Evolutionary conservation across 2,888 invertebrate genomes (phyloP).

Genomic region (Drosophila tripunctata): DNA sequence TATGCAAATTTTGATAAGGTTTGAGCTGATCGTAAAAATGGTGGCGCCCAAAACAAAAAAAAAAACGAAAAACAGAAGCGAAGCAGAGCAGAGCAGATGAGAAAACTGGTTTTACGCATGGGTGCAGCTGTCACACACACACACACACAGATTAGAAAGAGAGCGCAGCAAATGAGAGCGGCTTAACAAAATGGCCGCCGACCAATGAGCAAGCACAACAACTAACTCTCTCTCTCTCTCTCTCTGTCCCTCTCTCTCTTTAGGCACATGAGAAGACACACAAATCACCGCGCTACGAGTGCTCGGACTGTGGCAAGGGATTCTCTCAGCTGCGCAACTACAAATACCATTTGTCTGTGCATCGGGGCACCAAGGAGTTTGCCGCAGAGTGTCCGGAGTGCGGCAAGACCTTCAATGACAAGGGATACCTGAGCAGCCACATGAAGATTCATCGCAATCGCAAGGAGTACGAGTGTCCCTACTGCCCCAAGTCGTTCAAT

Average conservation of each 20-base stretch:
- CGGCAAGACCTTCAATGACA: conserved; percentile 93
- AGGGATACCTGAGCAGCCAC: conserved; percentile 93
- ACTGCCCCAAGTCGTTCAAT: conserved; percentile 93
- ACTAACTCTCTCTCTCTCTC: not conserved
- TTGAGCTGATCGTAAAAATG: conserved; percentile 61
- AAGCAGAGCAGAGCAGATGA: conserved; percentile 1
- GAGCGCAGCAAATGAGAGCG: conserved; percentile 36
- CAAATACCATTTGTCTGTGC: conserved; percentile 92
- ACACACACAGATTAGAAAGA: conserved; percentile 44
- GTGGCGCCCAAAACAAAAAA: conserved; percentile 66
- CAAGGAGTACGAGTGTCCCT: conserved; percentile 92
- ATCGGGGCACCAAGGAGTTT: conserved; percentile 92
- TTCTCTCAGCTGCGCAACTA: conserved; percentile 93
- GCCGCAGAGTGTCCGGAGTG: conserved; percentile 89
- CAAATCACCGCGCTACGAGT: conserved; percentile 86
- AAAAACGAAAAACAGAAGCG: conserved; percentile 62
- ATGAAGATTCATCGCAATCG: conserved; percentile 93
- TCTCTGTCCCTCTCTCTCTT: conserved; percentile 21
- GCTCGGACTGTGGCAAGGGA: conserved; percentile 91
- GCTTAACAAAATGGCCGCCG: conserved; percentile 68
- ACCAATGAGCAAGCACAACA: conserved; percentile 36
- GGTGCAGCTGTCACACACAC: conserved; percentile 54
- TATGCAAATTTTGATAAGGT: conserved; percentile 62
- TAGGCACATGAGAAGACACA: conserved; percentile 84
- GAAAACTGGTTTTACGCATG: conserved; percentile 76